phyloP scores from a whole-genome alignment of 2,888 invertebrate species.

The Stenolophus ochropezus region DNA sequence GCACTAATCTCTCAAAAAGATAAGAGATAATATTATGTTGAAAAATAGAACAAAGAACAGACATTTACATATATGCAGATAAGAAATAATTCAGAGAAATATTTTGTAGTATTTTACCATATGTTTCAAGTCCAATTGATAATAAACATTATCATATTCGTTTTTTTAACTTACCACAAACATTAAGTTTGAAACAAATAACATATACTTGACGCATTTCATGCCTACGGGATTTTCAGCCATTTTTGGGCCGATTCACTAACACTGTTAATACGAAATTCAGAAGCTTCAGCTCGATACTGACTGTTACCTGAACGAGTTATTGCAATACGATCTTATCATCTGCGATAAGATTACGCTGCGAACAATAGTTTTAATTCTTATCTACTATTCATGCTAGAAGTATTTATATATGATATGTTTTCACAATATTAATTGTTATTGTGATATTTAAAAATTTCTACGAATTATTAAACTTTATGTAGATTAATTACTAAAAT shows the following conservation, averaged over 20 bases:
- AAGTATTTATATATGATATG: no score
- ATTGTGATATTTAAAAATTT: no score
- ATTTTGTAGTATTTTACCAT: neutral
- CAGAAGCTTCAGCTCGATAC: constrained; percentile 5
- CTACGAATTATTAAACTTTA: no score
- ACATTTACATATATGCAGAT: neutral
- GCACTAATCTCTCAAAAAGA: constrained; percentile 33
- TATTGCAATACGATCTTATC: constrained; percentile 48
- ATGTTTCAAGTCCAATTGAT: neutral
- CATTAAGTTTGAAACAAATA: constrained; percentile 80
- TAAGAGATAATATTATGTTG: constrained; percentile 48
- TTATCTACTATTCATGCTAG: no score
- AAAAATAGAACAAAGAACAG: constrained; percentile 13
- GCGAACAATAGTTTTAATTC: constrained; percentile 43
- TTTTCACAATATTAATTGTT: no score
- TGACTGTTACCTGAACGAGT: constrained; percentile 3
- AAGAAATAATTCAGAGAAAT: neutral
- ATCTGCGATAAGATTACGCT: constrained; percentile 51
- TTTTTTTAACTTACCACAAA: constrained; percentile 76
- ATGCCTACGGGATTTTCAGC: constrained; percentile 75
- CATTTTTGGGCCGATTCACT: constrained; percentile 65
- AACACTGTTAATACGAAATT: constrained; percentile 6
- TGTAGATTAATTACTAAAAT: no score
- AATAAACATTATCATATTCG: neutral
- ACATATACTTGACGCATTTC: constrained; percentile 80